Percentiles rank a stretch among this genome's conserved stretches.
Evolutionary conservation across 2,888 invertebrate genomes (phyloP).

Genomic region (Pollenia labialis): DNA sequence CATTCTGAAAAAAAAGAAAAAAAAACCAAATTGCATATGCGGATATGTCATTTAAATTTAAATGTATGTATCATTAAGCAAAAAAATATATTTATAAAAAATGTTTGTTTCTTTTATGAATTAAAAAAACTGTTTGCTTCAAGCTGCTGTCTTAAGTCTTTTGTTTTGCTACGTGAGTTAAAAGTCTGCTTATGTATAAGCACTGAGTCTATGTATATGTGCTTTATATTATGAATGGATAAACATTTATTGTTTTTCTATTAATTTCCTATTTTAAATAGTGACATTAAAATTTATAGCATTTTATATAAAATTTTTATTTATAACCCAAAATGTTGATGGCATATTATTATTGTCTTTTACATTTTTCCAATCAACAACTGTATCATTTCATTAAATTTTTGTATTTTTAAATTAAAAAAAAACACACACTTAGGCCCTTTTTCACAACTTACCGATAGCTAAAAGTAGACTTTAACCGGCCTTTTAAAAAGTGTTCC

Average conservation of each 20-base stretch:
- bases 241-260: constrained; percentile 25
- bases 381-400: constrained; percentile 14
- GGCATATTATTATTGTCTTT: constrained; percentile 51
- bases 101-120: constrained; percentile 13
- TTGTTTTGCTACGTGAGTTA: constrained; percentile 32
- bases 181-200: constrained; percentile 10
- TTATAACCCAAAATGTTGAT: constrained; percentile 41
- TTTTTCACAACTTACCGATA: too few species aligned
- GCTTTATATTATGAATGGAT: constrained; percentile 23
- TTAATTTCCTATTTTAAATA: constrained; percentile 19
- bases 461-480: too few species aligned
- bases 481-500: too few species aligned
- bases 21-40: constrained; percentile 48
- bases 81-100: constrained; percentile 7
- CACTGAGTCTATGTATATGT: neutral
- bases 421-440: neutral
- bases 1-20: constrained; percentile 11
- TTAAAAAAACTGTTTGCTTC: constrained; percentile 8
- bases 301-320: constrained; percentile 45
- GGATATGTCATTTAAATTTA: constrained; percentile 69
- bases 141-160: constrained; percentile 70
- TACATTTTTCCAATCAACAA: constrained; percentile 37
- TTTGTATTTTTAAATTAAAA: constrained; percentile 6
- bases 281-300: constrained; percentile 70
- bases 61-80: constrained; percentile 55